Conservation (phyloP, 2,113 vertebrate genomes). For the Serilophus lunatus region DNA sequence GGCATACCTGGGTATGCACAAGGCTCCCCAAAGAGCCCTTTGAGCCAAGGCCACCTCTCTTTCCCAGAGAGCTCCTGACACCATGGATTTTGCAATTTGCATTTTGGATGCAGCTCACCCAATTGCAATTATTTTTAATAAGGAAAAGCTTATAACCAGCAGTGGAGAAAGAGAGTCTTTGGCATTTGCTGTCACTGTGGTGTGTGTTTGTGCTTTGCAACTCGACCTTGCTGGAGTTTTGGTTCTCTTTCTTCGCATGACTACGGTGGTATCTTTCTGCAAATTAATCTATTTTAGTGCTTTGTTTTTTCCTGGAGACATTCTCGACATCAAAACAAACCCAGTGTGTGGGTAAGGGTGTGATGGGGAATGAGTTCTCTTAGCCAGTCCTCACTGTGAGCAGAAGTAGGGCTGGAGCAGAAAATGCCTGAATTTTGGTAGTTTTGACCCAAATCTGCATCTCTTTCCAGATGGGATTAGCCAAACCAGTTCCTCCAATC, state of each 20-base stretch:
- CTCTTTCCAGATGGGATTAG: neutral
- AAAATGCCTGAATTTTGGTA: neutral
- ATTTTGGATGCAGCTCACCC: neutral
- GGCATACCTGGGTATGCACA: neutral
- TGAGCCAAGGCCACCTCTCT: neutral
- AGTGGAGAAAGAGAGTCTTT: neutral
- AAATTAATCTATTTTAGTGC: neutral
- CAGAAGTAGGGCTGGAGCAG: neutral
- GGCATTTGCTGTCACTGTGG: neutral
- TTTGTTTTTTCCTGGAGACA: neutral
- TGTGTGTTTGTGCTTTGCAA: neutral
- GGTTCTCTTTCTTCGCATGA: neutral
- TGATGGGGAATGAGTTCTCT: neutral
- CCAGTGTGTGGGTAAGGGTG: neutral
- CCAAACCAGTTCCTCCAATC: neutral
- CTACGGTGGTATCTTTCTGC: neutral
- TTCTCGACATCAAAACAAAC: neutral
- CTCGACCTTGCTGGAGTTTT: neutral
- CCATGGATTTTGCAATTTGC: accelerated
- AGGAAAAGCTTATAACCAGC: neutral
- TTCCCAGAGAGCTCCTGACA: neutral
- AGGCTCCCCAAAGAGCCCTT: neutral
- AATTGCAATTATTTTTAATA: neutral
- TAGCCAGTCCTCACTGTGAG: neutral
- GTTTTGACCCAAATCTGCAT: neutral